These are phyloP conservation scores for Dorcus hopei DNA, from an alignment of 2,888 invertebrate genomes.

Conservation along the genomic window DNA sequence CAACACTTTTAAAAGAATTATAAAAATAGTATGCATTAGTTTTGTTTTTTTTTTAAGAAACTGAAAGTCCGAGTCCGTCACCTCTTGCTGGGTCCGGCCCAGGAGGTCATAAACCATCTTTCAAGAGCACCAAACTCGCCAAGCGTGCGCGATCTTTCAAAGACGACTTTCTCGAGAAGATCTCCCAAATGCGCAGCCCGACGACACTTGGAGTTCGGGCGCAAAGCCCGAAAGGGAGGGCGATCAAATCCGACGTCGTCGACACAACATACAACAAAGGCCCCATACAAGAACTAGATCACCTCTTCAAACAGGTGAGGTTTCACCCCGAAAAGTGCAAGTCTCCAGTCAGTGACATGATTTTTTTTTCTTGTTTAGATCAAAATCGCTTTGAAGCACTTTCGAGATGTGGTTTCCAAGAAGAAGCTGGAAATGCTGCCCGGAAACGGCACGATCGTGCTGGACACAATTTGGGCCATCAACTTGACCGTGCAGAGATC, in stretches of 20 bases:
- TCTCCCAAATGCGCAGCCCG: constrained; percentile 86
- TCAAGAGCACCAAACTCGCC: constrained; percentile 82
- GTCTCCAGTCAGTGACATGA: background rate
- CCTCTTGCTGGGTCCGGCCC: constrained; percentile 49
- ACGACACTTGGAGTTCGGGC: constrained; percentile 44
- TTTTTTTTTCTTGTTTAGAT: constrained; percentile 49
- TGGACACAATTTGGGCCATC: constrained; percentile 88
- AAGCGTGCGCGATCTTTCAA: constrained; percentile 87
- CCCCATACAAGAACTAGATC: constrained; percentile 36
- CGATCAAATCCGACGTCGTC: constrained; percentile 14
- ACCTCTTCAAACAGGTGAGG: constrained; percentile 30
- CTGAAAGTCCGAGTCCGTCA: constrained; percentile 39
- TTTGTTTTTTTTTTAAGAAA: constrained; percentile 31
- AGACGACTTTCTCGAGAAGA: constrained; percentile 87
- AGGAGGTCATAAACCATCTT: constrained; percentile 71
- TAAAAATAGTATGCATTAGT: no score
- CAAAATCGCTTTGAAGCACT: constrained; percentile 78
- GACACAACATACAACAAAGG: constrained; percentile 30
- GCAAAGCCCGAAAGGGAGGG: constrained; percentile 50
- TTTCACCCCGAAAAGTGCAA: background rate
- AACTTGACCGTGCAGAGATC: constrained; percentile 56
- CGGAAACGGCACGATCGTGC: constrained; percentile 88
- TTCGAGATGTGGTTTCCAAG: constrained; percentile 89
- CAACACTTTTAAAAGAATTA: no score
- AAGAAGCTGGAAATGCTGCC: constrained; percentile 90